Evolutionary conservation across 2,797 vertebrate species (phyloP).

Genomic region (Crenuchus spilurus): DNA sequence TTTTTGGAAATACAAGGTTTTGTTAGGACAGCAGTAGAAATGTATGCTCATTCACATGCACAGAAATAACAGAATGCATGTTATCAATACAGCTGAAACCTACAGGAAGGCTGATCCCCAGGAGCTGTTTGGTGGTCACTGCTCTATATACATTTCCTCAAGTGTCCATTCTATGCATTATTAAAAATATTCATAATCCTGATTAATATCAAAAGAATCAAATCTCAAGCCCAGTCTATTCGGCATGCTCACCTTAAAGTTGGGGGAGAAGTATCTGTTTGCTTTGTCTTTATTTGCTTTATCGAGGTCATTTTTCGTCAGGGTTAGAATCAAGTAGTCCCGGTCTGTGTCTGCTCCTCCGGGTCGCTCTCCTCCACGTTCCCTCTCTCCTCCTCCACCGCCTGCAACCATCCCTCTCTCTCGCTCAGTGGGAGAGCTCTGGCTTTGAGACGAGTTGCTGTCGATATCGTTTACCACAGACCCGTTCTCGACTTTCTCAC

Average conservation of each 20-base stretch:
- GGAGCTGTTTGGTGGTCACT: no score
- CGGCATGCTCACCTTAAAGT: slow-evolving; percentile 89
- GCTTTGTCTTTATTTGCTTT: slow-evolving; percentile 99
- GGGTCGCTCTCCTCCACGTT: slow-evolving; percentile 20
- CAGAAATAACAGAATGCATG: no score
- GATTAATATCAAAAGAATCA: no score
- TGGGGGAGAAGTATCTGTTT: slow-evolving; percentile 99
- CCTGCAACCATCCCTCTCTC: slow-evolving; percentile 28
- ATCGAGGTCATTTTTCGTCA: slow-evolving; percentile 98
- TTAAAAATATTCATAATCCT: no score
- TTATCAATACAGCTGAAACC: no score
- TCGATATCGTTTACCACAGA: slow-evolving; percentile 92
- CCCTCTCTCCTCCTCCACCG: background rate
- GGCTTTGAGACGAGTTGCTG: slow-evolving; percentile 73
- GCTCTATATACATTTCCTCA: no score
- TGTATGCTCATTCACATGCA: no score
- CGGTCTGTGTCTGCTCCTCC: slow-evolving; percentile 76
- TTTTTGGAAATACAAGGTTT: no score
- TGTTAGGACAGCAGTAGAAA: no score
- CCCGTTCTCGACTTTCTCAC: slow-evolving; percentile 89
- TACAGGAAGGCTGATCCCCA: no score
- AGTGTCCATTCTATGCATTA: no score
- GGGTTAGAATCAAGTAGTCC: slow-evolving; percentile 96
- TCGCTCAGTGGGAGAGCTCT: slow-evolving; percentile 51
- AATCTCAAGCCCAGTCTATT: background rate